phyloP scores from a whole-genome alignment of 2,113 vertebrate genomes.

The Anhinga anhinga region DNA sequence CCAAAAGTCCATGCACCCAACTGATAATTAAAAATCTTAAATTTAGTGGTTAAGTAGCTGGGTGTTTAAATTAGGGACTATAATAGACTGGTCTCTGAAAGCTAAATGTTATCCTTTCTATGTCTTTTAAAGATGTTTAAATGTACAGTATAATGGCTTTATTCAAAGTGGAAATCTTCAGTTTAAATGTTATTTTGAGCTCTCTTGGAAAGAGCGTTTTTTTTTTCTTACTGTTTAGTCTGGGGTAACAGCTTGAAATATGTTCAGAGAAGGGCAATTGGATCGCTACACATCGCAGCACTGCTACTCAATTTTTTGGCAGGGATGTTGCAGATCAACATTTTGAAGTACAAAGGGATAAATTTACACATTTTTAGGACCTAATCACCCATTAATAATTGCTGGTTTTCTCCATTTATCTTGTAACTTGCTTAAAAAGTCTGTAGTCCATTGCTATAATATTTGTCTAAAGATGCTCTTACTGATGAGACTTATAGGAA shows the following conservation, averaged over 20 bases:
- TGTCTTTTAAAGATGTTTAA: conserved; percentile 50
- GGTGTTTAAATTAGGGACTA: conserved; percentile 53
- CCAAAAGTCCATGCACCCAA: conserved; percentile 53
- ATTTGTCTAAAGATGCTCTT: conserved; percentile 66
- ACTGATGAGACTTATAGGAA: conserved; percentile 51
- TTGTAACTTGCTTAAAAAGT: conserved; percentile 64
- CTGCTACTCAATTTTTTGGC: background rate
- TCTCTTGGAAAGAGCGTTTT: background rate
- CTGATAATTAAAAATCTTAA: background rate
- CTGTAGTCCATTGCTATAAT: conserved; percentile 65
- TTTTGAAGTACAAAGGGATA: conserved; percentile 20
- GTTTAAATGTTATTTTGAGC: conserved; percentile 19
- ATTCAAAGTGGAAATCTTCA: background rate
- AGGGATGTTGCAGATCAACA: conserved; percentile 6
- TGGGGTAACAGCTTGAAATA: background rate
- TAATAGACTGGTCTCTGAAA: conserved; percentile 20
- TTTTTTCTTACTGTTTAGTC: background rate
- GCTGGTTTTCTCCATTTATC: conserved; percentile 65
- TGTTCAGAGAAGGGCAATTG: background rate
- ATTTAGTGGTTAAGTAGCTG: conserved; percentile 50
- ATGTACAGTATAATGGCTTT: conserved; percentile 51
- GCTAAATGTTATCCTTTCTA: conserved; percentile 41
- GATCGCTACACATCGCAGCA: background rate
- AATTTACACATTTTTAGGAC: conserved; percentile 42
- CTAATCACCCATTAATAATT: conserved; percentile 46